phyloP scores from a whole-genome alignment of 1,140 invertebrate species.

The Thaumatotibia leucotreta region DNA sequence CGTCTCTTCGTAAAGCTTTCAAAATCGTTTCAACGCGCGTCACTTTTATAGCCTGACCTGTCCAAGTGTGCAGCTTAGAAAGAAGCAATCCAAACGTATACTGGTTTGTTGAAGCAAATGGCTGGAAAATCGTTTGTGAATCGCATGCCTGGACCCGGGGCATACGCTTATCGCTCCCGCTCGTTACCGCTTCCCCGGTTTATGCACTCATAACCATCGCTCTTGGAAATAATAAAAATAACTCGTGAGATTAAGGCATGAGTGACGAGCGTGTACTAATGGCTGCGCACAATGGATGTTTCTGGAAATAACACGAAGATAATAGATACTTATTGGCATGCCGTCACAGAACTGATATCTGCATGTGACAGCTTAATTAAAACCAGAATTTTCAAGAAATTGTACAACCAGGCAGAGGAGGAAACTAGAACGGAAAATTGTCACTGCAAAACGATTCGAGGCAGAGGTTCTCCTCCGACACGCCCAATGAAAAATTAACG shows the following conservation, averaged over 20 bases:
- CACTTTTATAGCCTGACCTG: not conserved
- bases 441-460: too few species aligned
- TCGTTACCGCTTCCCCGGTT: slow-evolving; percentile 11
- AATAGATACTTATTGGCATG: too few species aligned
- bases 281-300: too few species aligned
- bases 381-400: too few species aligned
- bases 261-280: not conserved
- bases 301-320: too few species aligned
- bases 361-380: too few species aligned
- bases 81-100: not conserved
- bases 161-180: slow-evolving; percentile 14
- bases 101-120: not conserved
- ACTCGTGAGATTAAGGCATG: slow-evolving; percentile 5
- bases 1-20: not conserved
- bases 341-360: too few species aligned
- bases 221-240: slow-evolving; percentile 18
- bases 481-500: too few species aligned
- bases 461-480: too few species aligned
- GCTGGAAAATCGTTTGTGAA: not conserved
- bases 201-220: slow-evolving; percentile 15
- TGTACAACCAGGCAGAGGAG: too few species aligned
- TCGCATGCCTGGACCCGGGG: not conserved
- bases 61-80: not conserved
- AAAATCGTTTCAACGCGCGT: not conserved
- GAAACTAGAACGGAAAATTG: too few species aligned